Evolutionary conservation across 2,888 invertebrate species (phyloP), one percentile per base, ranked within the genome.

Genomic region (Nesidiocoris tenuis): DNA sequence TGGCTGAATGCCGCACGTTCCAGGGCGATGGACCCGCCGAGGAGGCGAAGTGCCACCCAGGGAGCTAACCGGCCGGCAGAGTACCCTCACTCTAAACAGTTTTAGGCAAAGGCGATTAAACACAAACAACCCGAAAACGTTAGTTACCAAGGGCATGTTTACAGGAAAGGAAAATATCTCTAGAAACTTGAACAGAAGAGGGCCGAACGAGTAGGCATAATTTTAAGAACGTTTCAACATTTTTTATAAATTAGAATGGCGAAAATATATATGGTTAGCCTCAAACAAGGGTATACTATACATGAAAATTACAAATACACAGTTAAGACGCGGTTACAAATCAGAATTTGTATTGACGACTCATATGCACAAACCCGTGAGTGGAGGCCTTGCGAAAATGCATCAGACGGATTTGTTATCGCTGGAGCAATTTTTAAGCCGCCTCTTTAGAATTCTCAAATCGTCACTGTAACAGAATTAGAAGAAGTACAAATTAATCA

Each of bases 401-500:
- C 56, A 67, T 21, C 54, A 67, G 21, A 67, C 55, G 21, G 67
- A 55, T 55, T 67, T 67, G 55, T 22, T 21, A 16, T 67, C 55
- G 12, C 54, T n/a, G 12, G 22, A 21, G 22, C 67, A 12, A n/a
- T 21, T 76, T 16, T 24, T 55, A 18, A 76, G 63, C 61, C 71
- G 63, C 22, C 57, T 57, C 39, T 72, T 66, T 19, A 77, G 21
- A 12, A 56, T 54, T 25, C 59, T 39, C 19, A 77, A 71, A 56
- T 72, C 76, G 19, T 61, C 22, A 59, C 76, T 76, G 76, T 1
- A 74, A 74, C 9, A 39, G 64, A 67, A 68, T 25, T 59, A 56
- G 56, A 7, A 16, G 19, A 56, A 2, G 25, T 2, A 66, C 12
- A 66, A 66, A n/a, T n/a, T n/a, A n/a, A n/a, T n/a, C n/a, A n/a